Evolutionary conservation across 2,888 invertebrate genomes (phyloP), one percentile per base, ranked within the genome.

Genomic region (Tineola bisselliella): DNA sequence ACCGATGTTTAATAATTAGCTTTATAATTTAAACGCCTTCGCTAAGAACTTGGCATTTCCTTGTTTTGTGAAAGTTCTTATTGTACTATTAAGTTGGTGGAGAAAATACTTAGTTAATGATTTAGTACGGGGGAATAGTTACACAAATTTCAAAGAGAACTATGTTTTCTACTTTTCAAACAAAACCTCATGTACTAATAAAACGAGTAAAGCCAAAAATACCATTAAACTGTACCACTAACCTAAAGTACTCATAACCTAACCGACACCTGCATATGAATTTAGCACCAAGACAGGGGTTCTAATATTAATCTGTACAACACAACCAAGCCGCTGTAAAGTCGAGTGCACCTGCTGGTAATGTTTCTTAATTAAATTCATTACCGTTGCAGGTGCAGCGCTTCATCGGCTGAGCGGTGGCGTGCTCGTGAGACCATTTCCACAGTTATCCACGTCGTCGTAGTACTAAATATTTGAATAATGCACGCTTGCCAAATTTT

Each of bases 1-100:
- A 81, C 70, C 83, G 71, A 80, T 83, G 77, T 73, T 75, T 83
- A 80, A 81, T 84, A 82, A 65, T 65, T 65, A 82, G 81, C 77
- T 82, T 79, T 78, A 83, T 83, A 83, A 83, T 84, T 82, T 80
- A 82, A 44, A 48, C 44, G 44, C 44, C 58, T 48, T 38, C 10
- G 10, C 15, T 17, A 58, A 33, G 13, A 58, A 58, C 58, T 31
- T 33, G n/a, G 33, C 31, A 8, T 33, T 31, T 33, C 58, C 30
- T 33, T 33, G 58, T 33, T 25, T 58, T 33, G 48, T 15, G 12
- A 17, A 48, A 48, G 48, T 48, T 48, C 15, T 10, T 48, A 48
- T 48, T 48, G 48, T 48, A 38, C 1, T 38, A 48, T 15, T 48
- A 48, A 48, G 48, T 48, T 48, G 10, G 48, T 15, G 15, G 15